These are phyloP conservation scores for human DNA, from an alignment of 2,113 vertebrate genomes.

Conservation along the genomic window GRCh38 chr1:176894501-176895000, in stretches of 20 bases:
- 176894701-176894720: constrained; percentile 97
- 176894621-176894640: constrained; percentile 91
- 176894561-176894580: constrained; percentile 96
- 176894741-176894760: constrained; percentile 94
- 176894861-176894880: background rate
- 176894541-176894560: constrained; percentile 70
- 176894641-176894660: constrained; percentile 84
- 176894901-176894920: background rate
- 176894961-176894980: background rate
- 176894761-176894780: constrained; percentile 97
- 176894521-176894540: background rate
- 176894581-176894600: constrained; percentile 96
- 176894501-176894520: background rate
- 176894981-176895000: background rate
- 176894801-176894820: constrained; percentile 96
- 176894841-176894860: background rate
- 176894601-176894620: constrained; percentile 95
- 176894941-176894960: background rate
- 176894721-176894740: constrained; percentile 93
- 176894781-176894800: constrained; percentile 93
- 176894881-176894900: background rate
- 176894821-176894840: constrained; percentile 93
- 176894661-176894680: constrained; percentile 95
- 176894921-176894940: background rate
- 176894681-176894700: constrained; percentile 94